A percentile compares a stretch with the other conserved stretches of the same genome.
These are phyloP conservation scores for Micromys minutus DNA, from an alignment of 2,113 vertebrate genomes.

Conservation along the genomic window DNA sequence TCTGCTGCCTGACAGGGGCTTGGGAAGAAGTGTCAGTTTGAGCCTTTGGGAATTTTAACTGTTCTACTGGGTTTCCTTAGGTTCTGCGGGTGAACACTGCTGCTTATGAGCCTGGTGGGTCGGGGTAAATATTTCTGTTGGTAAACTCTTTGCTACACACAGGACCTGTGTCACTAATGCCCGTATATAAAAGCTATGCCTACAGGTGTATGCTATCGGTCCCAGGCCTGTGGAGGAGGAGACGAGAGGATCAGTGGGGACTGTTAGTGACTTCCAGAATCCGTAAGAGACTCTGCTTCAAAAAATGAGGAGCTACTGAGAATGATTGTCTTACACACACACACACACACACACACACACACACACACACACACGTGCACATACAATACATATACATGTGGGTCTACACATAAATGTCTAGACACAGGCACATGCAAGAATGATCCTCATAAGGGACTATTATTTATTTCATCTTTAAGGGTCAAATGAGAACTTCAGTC, in stretches of 20 bases:
- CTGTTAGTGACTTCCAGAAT: neutral
- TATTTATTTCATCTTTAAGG: neutral
- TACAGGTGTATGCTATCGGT: no score
- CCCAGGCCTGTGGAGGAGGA: neutral
- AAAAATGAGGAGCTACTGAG: neutral
- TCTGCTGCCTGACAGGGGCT: fast-evolving
- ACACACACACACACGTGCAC: no score
- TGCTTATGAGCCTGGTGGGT: neutral
- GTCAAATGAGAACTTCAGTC: neutral
- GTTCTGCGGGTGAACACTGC: neutral
- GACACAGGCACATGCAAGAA: neutral
- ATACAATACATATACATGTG: neutral
- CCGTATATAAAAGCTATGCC: neutral
- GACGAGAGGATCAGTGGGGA: neutral
- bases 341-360: neutral
- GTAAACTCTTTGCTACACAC: neutral
- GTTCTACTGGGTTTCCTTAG: neutral
- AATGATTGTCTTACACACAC: no score
- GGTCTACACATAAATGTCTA: no score
- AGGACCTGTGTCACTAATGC: neutral
- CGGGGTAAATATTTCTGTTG: neutral
- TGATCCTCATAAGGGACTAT: neutral
- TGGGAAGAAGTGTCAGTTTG: neutral
- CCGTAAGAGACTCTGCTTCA: neutral
- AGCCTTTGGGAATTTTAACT: neutral